These are phyloP conservation scores for Phyllotreta cruciferae DNA, from an alignment of 2,888 invertebrate genomes.

Conservation along the genomic window DNA sequence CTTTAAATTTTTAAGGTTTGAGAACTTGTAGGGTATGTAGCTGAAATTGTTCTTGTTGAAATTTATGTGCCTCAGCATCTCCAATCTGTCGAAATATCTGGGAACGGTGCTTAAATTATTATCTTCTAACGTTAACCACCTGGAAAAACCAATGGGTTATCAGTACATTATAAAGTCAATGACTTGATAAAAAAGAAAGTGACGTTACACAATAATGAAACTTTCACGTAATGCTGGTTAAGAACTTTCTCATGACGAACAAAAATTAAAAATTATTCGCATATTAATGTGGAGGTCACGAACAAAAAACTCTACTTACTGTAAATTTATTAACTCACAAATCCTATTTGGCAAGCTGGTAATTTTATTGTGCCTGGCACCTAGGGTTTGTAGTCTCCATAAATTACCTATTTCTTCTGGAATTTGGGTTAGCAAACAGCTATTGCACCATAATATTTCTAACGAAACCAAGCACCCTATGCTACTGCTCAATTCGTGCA, in stretches of 20 bases:
- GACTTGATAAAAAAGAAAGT: slow-evolving; percentile 14
- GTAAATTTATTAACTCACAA: slow-evolving; percentile 64
- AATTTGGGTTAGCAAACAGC: slow-evolving; percentile 63
- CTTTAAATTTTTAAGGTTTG: slow-evolving; percentile 51
- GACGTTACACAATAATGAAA: neutral
- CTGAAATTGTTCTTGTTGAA: slow-evolving; percentile 65
- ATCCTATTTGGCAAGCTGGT: slow-evolving; percentile 66
- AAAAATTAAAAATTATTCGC: neutral
- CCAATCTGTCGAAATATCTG: slow-evolving; percentile 62
- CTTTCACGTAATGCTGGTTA: neutral
- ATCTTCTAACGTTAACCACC: slow-evolving; percentile 73
- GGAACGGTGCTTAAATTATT: slow-evolving; percentile 67
- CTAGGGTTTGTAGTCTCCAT: slow-evolving; percentile 69
- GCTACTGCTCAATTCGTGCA: slow-evolving; percentile 66
- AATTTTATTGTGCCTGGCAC: slow-evolving; percentile 70
- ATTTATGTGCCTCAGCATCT: slow-evolving; percentile 69
- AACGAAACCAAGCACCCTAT: slow-evolving; percentile 67
- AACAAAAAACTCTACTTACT: slow-evolving; percentile 53
- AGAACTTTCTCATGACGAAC: neutral
- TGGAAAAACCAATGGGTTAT: slow-evolving; percentile 52
- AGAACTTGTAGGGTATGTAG: slow-evolving; percentile 61
- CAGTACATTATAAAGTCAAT: too few relatives aligned
- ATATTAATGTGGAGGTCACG: too few relatives aligned
- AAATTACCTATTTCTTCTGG: slow-evolving; percentile 70
- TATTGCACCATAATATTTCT: slow-evolving; percentile 74